A percentile compares a stretch with the other conserved stretches of the same genome.
These are phyloP conservation scores for Hippocampus barbouri DNA, from an alignment of 2,113 vertebrate species.

Conservation along the genomic window DNA sequence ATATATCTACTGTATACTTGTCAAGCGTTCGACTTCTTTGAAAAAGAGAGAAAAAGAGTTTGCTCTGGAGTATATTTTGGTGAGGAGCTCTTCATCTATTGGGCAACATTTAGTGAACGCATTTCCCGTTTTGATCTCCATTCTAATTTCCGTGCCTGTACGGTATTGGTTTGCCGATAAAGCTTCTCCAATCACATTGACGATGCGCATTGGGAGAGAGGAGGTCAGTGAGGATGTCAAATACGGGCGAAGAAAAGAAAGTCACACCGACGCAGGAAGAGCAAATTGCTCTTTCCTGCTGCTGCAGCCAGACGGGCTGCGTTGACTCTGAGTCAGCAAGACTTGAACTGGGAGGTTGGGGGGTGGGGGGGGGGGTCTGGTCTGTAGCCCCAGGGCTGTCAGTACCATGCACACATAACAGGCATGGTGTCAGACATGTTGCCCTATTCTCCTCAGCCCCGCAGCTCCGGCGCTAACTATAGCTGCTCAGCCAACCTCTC, in stretches of 20 bases:
- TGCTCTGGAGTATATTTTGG: conserved; percentile 18
- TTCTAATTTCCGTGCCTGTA: conserved; percentile 30
- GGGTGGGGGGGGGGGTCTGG: conserved; percentile 28
- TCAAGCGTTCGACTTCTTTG: too few species aligned
- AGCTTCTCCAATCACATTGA: conserved; percentile 38
- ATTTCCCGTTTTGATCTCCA: conserved; percentile 47
- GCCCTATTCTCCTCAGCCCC: conserved; percentile 55
- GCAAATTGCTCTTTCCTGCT: conserved; percentile 32
- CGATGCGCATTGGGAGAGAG: conserved; percentile 21
- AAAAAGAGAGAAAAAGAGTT: background rate
- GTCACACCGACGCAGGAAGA: conserved; percentile 22
- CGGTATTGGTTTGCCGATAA: conserved; percentile 33
- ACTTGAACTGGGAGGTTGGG: conserved; percentile 33
- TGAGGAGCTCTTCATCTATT: conserved; percentile 20
- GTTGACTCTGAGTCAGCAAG: conserved; percentile 65
- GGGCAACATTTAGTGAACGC: conserved; percentile 35
- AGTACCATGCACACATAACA: conserved; percentile 25
- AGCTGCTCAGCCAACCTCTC: conserved; percentile 58
- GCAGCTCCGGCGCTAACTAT: conserved; percentile 56
- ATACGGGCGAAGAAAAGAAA: conserved; percentile 10
- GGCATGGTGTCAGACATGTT: conserved; percentile 59
- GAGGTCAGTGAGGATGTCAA: background rate
- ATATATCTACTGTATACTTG: conserved; percentile 6
- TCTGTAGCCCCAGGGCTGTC: conserved; percentile 41
- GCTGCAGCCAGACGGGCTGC: conserved; percentile 51